Percentiles rank a stretch among this genome's conserved stretches.
These are phyloP conservation scores for Drusus annulatus DNA, from an alignment of 1,140 invertebrate species.

Conservation along the genomic window DNA sequence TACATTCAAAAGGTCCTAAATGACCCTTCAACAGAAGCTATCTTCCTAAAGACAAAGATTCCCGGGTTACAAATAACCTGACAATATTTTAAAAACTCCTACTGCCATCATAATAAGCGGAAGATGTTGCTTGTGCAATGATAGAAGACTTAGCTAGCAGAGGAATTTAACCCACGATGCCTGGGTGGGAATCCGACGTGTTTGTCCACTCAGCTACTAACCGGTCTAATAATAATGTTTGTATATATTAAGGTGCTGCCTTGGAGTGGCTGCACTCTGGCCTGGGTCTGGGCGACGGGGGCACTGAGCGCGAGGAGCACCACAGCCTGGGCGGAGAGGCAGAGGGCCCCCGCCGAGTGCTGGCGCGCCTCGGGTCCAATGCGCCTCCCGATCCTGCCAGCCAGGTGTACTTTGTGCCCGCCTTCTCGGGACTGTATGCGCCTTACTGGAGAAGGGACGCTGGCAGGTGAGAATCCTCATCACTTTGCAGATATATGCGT, in stretches of 20 bases:
- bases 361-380: conserved; percentile 18
- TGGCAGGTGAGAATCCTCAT: conserved; percentile 75
- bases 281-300: conserved; percentile 79
- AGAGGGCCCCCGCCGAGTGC: background rate
- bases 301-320: conserved; percentile 57
- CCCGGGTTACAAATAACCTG: too few species aligned
- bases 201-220: too few species aligned
- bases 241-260: conserved; percentile 77
- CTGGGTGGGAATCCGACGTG: too few species aligned
- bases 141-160: too few species aligned
- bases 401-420: conserved; percentile 95
- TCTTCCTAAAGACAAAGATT: too few species aligned
- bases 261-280: conserved; percentile 90
- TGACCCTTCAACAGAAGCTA: too few species aligned
- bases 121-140: too few species aligned
- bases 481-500: too few species aligned
- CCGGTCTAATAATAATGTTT: background rate
- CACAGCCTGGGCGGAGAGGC: conserved; percentile 38
- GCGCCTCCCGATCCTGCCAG: conserved; percentile 64
- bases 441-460: conserved; percentile 96
- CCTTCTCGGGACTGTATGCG: conserved; percentile 94
- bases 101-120: too few species aligned
- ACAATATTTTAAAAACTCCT: too few species aligned
- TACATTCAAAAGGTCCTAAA: too few species aligned
- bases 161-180: too few species aligned